Evolutionary conservation across 2,888 invertebrate genomes (phyloP), one percentile per base, ranked within the genome.

Genomic region (Melanchra persicariae): DNA sequence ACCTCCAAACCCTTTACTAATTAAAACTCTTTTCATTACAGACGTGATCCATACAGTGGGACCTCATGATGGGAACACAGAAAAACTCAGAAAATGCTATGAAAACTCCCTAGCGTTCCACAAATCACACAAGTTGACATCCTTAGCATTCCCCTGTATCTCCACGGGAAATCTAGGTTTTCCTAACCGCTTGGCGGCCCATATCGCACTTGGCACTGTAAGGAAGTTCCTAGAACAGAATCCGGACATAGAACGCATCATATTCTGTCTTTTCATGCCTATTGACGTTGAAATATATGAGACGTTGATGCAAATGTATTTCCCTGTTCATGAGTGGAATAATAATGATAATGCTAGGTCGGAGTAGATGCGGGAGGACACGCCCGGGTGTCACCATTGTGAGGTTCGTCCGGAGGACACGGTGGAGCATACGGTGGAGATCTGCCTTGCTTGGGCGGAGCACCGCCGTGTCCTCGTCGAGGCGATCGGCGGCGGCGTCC

Each of bases 81-180:
- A 96, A 0, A 93, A 96, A 55, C 96, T 99, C 9, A 91, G 95
- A 68, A 96, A 96, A 0, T 98, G 98, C 89, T 99, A 99, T 88
- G 93, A 96, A 66, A 97, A 97, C 24, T 97, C 97, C 87, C 93
- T 99, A 0, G 90, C 96, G 0, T 80, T 97, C 22, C 96, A 96
- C 66, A 87, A 93, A 19, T 91, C 96, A 43, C 96, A 97, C 77
- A 91, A 96, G 3, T 86, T 98, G 3, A 94, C 94, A 59, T 96
- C 97, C 8, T 96, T 98, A 58, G 98, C 98, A 0, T 98, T 99
- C 90, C 98, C 98, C 0, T 99, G 99, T 89, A 98, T 99, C 88
- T 98, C 98, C 0, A 99, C 99, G 7, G 99, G 99, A n/a, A 96
- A 99, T 77, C 99, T 98, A 90, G 98, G 98, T 0, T 99, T 98